Evolutionary conservation across 2,113 vertebrate genomes (phyloP).

Genomic region (Heterochromis multidens): DNA sequence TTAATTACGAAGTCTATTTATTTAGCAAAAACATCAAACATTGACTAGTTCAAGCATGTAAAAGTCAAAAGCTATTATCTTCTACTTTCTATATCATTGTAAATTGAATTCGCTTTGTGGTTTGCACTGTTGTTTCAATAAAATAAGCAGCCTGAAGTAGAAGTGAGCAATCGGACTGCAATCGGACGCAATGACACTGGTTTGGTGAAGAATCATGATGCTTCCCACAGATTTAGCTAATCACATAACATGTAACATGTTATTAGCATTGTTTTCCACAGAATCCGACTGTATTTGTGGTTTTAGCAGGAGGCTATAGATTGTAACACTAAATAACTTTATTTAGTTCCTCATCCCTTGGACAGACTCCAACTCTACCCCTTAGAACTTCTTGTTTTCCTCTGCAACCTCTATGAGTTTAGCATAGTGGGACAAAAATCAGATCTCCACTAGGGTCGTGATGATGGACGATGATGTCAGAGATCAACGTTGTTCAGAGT

Average conservation of each 20-base stretch:
- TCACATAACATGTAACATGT: background rate
- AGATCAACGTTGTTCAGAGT: background rate
- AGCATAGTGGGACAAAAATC: background rate
- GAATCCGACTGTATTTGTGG: no score
- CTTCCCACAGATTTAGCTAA: no score
- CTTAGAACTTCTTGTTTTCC: background rate
- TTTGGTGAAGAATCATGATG: background rate
- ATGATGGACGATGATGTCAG: background rate
- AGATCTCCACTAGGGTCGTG: background rate
- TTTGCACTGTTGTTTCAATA: background rate
- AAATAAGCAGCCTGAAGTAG: background rate
- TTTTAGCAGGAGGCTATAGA: no score
- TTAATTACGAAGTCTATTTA: background rate
- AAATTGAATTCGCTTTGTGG: background rate
- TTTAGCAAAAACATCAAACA: background rate
- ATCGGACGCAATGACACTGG: background rate
- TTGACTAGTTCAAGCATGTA: background rate
- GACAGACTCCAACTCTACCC: background rate
- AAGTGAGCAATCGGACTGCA: background rate
- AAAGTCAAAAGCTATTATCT: background rate
- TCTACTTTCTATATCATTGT: background rate
- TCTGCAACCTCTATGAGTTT: background rate
- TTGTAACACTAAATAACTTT: background rate
- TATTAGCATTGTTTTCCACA: background rate
- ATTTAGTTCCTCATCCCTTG: no score